Percentiles rank a stretch among this genome's conserved stretches.
These are phyloP conservation scores for Caenorhabditis latens DNA, from an alignment of 1,140 invertebrate species.

Conservation along the genomic window DNA sequence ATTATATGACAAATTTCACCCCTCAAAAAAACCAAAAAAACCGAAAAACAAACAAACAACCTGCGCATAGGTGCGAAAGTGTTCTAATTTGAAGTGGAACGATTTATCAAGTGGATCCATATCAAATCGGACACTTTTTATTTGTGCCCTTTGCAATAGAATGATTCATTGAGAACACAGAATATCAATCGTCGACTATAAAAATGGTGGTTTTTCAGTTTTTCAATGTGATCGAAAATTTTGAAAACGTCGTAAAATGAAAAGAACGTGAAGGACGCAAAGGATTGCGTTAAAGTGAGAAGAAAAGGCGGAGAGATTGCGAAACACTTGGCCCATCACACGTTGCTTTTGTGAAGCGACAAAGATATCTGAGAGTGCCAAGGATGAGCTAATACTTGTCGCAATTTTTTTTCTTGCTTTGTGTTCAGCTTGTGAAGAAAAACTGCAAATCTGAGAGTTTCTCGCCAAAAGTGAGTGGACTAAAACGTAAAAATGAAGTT, in stretches of 20 bases:
- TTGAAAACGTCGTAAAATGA: conserved; percentile 6
- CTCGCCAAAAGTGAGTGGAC: background rate
- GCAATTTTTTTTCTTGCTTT: background rate
- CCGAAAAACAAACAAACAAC: background rate
- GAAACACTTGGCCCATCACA: background rate
- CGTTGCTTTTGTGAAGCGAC: conserved; percentile 37
- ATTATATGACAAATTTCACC: conserved; percentile 15
- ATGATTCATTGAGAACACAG: background rate
- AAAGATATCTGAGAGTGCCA: conserved; percentile 9
- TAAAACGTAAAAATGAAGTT: background rate
- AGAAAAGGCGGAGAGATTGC: conserved; percentile 41
- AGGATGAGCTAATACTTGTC: conserved; percentile 12
- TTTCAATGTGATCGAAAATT: background rate
- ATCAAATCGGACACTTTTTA: conserved; percentile 2
- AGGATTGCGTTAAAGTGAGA: conserved; percentile 24
- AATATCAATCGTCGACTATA: background rate
- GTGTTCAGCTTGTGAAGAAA: background rate
- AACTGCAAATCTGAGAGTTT: background rate
- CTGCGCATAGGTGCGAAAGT: background rate
- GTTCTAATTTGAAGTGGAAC: background rate
- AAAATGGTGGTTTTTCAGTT: background rate
- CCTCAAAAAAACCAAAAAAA: background rate
- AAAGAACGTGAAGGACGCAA: background rate
- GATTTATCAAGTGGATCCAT: too few species aligned
- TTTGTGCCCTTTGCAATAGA: background rate